These are phyloP conservation scores for Mycteria americana DNA, from an alignment of 2,797 vertebrate genomes.

Conservation along the genomic window DNA sequence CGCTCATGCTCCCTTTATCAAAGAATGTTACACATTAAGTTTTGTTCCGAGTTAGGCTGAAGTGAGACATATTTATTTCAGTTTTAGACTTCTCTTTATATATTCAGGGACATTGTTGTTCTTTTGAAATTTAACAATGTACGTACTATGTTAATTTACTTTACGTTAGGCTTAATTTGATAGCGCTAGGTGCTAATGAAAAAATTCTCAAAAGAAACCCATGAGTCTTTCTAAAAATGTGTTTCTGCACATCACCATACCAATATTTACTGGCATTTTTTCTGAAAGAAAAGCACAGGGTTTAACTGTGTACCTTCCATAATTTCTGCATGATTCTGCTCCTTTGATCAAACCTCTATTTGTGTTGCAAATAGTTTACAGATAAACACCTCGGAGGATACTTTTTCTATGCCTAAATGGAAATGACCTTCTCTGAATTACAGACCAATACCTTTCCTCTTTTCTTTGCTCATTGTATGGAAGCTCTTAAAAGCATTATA, in stretches of 20 bases:
- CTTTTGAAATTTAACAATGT: neutral
- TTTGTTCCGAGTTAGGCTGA: neutral
- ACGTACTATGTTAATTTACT: neutral
- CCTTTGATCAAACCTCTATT: neutral
- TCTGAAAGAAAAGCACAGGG: neutral
- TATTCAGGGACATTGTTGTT: neutral
- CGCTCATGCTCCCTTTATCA: neutral
- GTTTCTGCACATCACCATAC: neutral
- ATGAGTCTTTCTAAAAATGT: neutral
- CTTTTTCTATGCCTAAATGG: neutral
- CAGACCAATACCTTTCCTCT: neutral
- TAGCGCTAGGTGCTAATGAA: neutral
- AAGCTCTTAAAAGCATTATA: slow-evolving; percentile 41
- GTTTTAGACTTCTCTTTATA: neutral
- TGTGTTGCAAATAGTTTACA: neutral
- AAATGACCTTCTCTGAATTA: slow-evolving; percentile 6
- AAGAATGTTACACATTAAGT: neutral
- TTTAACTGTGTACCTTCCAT: neutral
- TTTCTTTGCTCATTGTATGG: neutral
- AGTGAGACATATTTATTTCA: neutral
- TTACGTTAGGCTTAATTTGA: neutral
- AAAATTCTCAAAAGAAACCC: neutral
- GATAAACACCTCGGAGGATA: neutral
- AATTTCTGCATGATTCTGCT: neutral
- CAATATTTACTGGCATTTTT: neutral